Conservation (phyloP, 2,797 vertebrate species). For the Gobio occitaniae region DNA sequence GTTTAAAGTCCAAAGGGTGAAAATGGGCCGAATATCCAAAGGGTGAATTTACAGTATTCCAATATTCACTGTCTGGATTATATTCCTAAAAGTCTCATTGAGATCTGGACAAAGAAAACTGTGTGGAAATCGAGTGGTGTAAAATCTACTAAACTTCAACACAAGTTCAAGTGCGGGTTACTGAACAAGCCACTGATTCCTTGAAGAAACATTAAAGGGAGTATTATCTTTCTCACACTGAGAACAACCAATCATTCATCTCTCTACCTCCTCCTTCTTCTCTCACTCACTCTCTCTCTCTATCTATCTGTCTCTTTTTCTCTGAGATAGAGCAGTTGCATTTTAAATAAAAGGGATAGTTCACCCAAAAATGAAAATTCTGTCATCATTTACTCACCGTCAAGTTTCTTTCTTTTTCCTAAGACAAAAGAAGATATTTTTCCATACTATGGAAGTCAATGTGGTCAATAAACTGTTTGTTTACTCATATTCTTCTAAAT, state of each 20-base stretch:
- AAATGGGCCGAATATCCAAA: neutral
- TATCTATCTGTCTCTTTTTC: neutral
- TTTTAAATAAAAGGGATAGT: neutral
- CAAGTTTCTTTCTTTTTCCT: too few relatives aligned
- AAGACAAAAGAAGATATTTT: too few relatives aligned
- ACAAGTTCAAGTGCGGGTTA: constrained; percentile 39
- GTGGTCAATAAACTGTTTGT: too few relatives aligned
- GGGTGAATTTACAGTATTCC: neutral
- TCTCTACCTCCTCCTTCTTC: neutral
- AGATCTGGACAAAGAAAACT: constrained; percentile 7
- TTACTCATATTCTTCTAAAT: too few relatives aligned
- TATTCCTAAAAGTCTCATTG: neutral
- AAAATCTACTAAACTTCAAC: neutral
- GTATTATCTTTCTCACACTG: constrained; percentile 51
- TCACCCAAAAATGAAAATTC: too few relatives aligned
- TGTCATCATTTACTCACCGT: too few relatives aligned
- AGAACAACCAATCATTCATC: constrained; percentile 46
- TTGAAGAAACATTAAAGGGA: constrained; percentile 37
- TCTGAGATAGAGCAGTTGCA: neutral
- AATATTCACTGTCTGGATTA: neutral
- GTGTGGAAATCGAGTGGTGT: neutral
- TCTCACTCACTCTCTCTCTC: neutral
- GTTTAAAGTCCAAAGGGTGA: constrained; percentile 30
- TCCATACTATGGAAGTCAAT: too few relatives aligned
- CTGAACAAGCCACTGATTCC: constrained; percentile 14